Evolutionary conservation across 2,113 vertebrate genomes (phyloP).

Genomic region (Cavia aperea): DNA sequence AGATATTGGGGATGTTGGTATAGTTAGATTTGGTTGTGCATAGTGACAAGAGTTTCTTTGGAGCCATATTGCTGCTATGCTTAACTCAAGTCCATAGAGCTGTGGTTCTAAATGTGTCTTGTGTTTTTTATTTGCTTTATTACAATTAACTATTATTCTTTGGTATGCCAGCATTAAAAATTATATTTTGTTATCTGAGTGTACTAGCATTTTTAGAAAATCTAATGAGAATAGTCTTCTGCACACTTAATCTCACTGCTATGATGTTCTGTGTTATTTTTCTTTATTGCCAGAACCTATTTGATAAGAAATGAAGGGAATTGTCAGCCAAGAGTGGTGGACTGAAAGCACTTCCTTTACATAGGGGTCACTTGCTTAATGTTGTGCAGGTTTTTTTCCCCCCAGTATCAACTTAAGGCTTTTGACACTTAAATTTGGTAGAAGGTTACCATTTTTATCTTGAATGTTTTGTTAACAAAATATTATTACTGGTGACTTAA

Average conservation of each 20-base stretch:
- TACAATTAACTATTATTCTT: neutral
- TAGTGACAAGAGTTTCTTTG: neutral
- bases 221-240: slow-evolving; percentile 16
- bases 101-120: neutral
- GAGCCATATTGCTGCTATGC: neutral
- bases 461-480: slow-evolving; percentile 32
- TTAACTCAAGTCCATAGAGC: neutral
- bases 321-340: neutral
- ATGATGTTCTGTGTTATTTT: neutral
- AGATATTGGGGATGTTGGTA: neutral
- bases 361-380: neutral
- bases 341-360: slow-evolving; percentile 14
- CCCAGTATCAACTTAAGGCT: neutral
- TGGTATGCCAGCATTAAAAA: slow-evolving; percentile 10
- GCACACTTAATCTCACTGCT: neutral
- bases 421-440: slow-evolving; percentile 42
- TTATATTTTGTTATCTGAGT: neutral
- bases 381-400: neutral
- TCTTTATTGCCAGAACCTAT: neutral
- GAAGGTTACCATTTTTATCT: slow-evolving; percentile 42
- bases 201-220: slow-evolving; percentile 8
- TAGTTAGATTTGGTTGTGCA: neutral
- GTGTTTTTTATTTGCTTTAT: neutral
- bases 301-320: neutral
- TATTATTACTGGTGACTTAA: slow-evolving; percentile 1